A percentile compares a stretch with the other conserved stretches of the same genome.
These are phyloP conservation scores for Nematostella vectensis DNA, from an alignment of 92 coral and sea anemone genomes.

Conservation along the genomic window DNA sequence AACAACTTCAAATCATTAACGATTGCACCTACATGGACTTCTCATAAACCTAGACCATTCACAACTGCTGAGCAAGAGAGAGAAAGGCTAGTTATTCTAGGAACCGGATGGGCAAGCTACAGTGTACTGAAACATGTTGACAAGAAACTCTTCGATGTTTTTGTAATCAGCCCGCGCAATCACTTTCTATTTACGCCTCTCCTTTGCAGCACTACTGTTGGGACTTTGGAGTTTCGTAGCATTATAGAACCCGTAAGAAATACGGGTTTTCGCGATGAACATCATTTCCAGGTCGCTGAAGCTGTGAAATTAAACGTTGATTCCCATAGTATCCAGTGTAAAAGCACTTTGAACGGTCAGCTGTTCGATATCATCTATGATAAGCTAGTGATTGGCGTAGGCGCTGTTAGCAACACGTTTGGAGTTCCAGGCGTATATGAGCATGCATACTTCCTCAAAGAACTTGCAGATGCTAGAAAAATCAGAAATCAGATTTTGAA, in stretches of 20 bases:
- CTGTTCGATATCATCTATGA: slow-evolving; percentile 59
- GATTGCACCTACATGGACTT: too few relatives aligned
- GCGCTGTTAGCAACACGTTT: slow-evolving; percentile 90
- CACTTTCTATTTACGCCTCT: slow-evolving; percentile 93
- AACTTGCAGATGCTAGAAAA: slow-evolving; percentile 91
- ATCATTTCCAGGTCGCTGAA: slow-evolving; percentile 91
- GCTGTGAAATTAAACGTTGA: slow-evolving; percentile 58
- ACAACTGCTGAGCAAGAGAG: too few relatives aligned
- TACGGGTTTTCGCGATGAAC: slow-evolving; percentile 95
- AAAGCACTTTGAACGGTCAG: slow-evolving; percentile 70
- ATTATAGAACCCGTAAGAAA: slow-evolving; percentile 92
- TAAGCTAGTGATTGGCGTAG: slow-evolving; percentile 91
- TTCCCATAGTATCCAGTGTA: slow-evolving; percentile 46
- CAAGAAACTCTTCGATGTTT: slow-evolving; percentile 86
- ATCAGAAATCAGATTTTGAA: slow-evolving; percentile 89
- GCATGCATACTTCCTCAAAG: slow-evolving; percentile 88
- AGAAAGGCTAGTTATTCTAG: slow-evolving; percentile 73
- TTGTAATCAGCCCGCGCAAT: slow-evolving; percentile 91
- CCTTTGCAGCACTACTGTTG: slow-evolving; percentile 91
- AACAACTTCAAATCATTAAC: too few relatives aligned
- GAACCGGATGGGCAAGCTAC: slow-evolving; percentile 99
- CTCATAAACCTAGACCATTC: too few relatives aligned
- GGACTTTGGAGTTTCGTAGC: slow-evolving; percentile 94
- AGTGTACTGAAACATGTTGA: slow-evolving; percentile 81
- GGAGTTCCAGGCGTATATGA: slow-evolving; percentile 90